Conservation (phyloP, 2,797 vertebrate species). For the Spheniscus humboldti region DNA sequence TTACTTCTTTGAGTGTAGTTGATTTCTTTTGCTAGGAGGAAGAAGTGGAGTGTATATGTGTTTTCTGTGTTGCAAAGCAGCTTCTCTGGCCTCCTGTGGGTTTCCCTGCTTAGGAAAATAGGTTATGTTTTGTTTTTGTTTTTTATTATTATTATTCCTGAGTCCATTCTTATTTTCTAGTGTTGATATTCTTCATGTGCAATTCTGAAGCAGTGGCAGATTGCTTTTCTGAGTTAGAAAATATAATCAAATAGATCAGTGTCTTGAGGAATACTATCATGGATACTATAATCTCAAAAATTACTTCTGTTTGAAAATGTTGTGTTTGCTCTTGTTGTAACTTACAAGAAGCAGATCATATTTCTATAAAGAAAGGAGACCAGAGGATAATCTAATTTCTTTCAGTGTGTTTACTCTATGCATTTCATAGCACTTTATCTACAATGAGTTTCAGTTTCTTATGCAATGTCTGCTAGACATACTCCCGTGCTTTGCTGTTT, state of each 20-base stretch:
- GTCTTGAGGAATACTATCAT: constrained; percentile 1
- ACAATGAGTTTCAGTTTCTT: background rate
- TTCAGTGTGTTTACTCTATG: background rate
- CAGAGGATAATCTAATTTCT: background rate
- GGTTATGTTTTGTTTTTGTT: background rate
- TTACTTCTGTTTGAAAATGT: background rate
- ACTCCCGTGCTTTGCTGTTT: background rate
- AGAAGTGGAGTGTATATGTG: background rate
- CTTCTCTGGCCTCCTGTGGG: background rate
- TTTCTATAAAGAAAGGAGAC: background rate
- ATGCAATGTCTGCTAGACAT: background rate
- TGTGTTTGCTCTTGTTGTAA: background rate
- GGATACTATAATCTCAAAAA: background rate
- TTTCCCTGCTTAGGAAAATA: background rate
- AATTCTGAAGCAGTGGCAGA: background rate
- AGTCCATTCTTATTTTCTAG: background rate
- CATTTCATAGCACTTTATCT: background rate
- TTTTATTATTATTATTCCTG: background rate
- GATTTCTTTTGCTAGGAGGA: background rate
- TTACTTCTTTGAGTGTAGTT: background rate
- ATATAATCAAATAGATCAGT: constrained; percentile 5
- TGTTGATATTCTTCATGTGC: background rate
- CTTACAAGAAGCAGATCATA: background rate
- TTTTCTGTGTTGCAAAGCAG: background rate
- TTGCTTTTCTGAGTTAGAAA: constrained; percentile 5